Evolutionary conservation across 2,888 invertebrate species (phyloP), one percentile per base, ranked within the genome.

Genomic region (Hecatera dysodea): DNA sequence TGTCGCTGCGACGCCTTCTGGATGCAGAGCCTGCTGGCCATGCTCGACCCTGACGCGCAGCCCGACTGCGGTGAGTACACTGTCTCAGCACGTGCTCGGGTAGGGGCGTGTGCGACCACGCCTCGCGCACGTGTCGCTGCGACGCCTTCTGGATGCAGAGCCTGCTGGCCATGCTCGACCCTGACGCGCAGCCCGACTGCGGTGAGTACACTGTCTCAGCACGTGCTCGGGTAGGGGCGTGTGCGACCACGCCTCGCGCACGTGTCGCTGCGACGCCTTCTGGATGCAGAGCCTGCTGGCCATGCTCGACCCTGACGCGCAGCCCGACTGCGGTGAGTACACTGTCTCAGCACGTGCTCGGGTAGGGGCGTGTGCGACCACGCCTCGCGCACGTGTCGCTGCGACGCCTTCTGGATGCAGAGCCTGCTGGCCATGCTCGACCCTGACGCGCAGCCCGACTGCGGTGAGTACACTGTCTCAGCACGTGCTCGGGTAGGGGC

Each of bases 121-220:
- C 97, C 83, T 97, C 98, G 9, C 97, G 99, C 85, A 96, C 97
- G 67, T 99, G 99, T 89, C 96, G 98, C 86, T 99, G 99, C 93
- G 98, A 99, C 93, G 98, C 99, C 27, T 99, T 99, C 96, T 99
- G 99, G 99, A 99, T 99, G 98, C 98, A 98, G 93, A 98, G 98
- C 90, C 96, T 98, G 48, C 95, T 98, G 89, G 97, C 97, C 70
- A 97, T 98, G 88, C 96, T 97, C 24, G 98, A 98, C 93, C 96
- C 97, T 12, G 98, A 98, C 93, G 97, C 97, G 61, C 97, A 97
- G 88, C 97, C 97, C 15, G 98, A 98, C 93, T 98, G 98, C 91
- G 98, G 98, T 98, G 91, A 86, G 92, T 88, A 12, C 15, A 52
- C 52, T 52, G 52, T 27, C 52, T n/a, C 22, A 57, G 17, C 9